phyloP scores from a whole-genome alignment of 2,113 vertebrate genomes.

The Columbina picui region DNA sequence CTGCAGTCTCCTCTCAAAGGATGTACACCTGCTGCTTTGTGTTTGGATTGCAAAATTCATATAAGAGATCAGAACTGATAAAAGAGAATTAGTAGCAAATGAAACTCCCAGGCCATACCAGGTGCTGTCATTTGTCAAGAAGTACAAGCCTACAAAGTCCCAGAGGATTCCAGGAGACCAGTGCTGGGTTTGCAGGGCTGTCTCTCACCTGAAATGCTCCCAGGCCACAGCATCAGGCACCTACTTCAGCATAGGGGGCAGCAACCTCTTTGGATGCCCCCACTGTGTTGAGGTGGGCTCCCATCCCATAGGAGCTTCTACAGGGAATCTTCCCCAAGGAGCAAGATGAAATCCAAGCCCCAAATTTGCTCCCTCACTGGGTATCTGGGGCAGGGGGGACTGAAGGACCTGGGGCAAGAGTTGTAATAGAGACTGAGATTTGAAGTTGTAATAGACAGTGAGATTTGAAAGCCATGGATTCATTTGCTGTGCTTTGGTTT shows the following conservation, averaged over 20 bases:
- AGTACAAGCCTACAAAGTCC: background rate
- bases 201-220: background rate
- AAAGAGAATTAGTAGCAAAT: background rate
- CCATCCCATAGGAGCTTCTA: background rate
- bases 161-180: background rate
- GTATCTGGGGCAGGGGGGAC: background rate
- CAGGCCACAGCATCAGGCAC: accelerated
- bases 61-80: background rate
- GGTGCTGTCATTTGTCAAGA: background rate
- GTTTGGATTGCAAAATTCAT: background rate
- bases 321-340: background rate
- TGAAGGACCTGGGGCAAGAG: background rate
- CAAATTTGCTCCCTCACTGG: background rate
- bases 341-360: background rate
- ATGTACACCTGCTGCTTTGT: background rate
- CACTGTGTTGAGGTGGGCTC: background rate
- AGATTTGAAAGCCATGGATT: background rate
- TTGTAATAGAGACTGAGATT: background rate
- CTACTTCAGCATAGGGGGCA: background rate
- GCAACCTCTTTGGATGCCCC: background rate
- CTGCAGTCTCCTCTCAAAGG: background rate
- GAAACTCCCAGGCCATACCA: background rate
- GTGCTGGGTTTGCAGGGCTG: background rate
- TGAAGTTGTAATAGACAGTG: background rate
- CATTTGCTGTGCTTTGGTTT: background rate